These are phyloP conservation scores for Mesorhabditis spiculigera DNA, from an alignment of 2,888 invertebrate genomes.

Conservation along the genomic window DNA sequence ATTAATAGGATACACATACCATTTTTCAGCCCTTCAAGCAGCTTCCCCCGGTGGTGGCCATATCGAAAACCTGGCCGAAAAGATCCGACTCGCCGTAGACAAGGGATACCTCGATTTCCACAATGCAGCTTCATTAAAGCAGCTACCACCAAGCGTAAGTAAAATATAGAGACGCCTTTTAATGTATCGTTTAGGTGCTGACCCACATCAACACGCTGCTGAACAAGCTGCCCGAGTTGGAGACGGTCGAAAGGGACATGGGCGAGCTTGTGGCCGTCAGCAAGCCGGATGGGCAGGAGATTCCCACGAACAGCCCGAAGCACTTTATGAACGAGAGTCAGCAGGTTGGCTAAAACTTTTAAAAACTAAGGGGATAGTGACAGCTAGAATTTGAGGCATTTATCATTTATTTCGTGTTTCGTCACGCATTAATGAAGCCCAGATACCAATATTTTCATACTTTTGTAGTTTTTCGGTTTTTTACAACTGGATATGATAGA, in stretches of 20 bases:
- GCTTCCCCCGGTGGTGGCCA: slow-evolving; percentile 9
- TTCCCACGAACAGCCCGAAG: slow-evolving; percentile 20
- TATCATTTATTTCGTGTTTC: neutral
- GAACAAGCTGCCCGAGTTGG: slow-evolving; percentile 30
- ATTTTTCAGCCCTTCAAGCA: neutral
- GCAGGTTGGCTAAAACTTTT: slow-evolving; percentile 22
- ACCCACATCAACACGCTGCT: slow-evolving; percentile 26
- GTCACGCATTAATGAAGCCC: too few relatives aligned
- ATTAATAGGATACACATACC: neutral
- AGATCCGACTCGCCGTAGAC: slow-evolving; percentile 36
- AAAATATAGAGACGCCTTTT: neutral
- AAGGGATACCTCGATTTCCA: slow-evolving; percentile 20
- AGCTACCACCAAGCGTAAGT: neutral
- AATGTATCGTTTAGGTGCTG: slow-evolving; percentile 11
- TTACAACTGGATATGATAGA: neutral
- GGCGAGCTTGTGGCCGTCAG: neutral
- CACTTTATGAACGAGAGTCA: slow-evolving; percentile 41
- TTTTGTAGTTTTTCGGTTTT: neutral
- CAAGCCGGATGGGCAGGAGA: slow-evolving; percentile 11
- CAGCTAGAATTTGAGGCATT: neutral
- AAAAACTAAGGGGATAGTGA: neutral
- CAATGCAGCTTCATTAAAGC: neutral
- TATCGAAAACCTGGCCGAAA: slow-evolving; percentile 27
- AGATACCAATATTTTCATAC: too few relatives aligned
- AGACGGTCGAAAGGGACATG: slow-evolving; percentile 31